Percentiles rank a stretch among this genome's conserved stretches.
These are phyloP conservation scores for Microcebus tavaratra DNA, from an alignment of 2,113 vertebrate genomes.

Conservation along the genomic window DNA sequence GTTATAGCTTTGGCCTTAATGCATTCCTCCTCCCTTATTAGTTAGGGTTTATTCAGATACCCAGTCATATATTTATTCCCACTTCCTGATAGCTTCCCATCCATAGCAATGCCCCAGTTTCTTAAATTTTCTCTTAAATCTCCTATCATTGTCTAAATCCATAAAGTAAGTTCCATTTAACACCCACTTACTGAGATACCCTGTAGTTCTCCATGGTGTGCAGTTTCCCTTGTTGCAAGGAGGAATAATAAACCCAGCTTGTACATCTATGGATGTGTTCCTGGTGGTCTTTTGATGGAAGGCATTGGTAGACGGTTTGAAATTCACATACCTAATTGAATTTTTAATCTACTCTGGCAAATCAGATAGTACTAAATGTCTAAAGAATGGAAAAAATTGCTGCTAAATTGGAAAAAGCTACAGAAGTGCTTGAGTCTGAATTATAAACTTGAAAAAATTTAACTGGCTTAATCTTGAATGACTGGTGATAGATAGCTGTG, in stretches of 20 bases:
- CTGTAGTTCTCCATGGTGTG: not conserved
- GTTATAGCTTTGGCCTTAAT: not conserved
- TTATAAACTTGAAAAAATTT: not conserved
- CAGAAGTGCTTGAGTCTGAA: not conserved
- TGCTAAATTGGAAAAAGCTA: not conserved
- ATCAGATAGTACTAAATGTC: not conserved
- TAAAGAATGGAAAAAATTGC: not conserved
- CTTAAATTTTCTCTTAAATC: not conserved
- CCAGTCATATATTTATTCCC: not conserved
- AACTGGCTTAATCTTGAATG: not conserved
- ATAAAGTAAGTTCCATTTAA: not conserved
- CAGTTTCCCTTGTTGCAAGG: not conserved
- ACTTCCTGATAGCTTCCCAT: not conserved
- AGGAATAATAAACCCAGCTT: not conserved
- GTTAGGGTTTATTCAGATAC: not conserved
- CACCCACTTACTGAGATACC: not conserved
- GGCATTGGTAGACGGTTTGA: not conserved
- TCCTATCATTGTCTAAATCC: not conserved
- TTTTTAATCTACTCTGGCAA: not conserved
- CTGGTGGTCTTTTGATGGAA: not conserved
- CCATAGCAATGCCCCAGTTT: not conserved
- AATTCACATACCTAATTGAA: not conserved
- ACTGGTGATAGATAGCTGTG: not conserved
- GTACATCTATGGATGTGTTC: not conserved
- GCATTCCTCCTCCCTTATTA: not conserved